Conservation (phyloP, 2,888 invertebrate species). For the Anarsia innoxiella region DNA sequence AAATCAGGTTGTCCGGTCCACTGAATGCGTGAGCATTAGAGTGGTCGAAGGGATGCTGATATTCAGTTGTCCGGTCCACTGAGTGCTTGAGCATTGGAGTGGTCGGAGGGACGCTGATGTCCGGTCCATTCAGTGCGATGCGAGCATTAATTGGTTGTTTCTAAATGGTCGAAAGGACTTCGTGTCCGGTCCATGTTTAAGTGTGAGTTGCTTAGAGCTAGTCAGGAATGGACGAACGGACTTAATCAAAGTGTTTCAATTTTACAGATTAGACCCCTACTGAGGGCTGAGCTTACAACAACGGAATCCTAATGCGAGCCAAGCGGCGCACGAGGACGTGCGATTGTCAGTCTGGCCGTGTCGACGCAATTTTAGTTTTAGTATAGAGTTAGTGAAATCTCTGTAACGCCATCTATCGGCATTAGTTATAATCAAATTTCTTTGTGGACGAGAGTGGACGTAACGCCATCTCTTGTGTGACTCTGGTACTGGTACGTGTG, state of each 20-base stretch:
- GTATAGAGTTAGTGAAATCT: background rate
- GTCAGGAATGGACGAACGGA: too few relatives aligned
- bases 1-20: background rate
- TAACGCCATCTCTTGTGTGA: background rate
- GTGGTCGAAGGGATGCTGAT: background rate
- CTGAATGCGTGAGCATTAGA: background rate
- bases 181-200: background rate
- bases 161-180: background rate
- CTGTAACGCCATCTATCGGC: background rate
- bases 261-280: background rate
- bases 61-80: background rate
- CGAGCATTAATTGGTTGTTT: background rate
- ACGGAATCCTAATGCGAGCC: background rate
- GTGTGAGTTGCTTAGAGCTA: background rate
- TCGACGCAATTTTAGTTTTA: background rate
- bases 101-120: background rate
- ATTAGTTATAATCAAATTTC: background rate
- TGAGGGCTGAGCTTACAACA: background rate
- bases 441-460: background rate
- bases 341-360: background rate
- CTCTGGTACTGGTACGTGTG: background rate
- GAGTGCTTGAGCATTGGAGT: background rate
- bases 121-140: background rate
- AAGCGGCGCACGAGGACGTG: background rate
- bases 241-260: background rate